phyloP scores from a whole-genome alignment of 2,888 invertebrate genomes.

The Chrysopilus asiliformis region DNA sequence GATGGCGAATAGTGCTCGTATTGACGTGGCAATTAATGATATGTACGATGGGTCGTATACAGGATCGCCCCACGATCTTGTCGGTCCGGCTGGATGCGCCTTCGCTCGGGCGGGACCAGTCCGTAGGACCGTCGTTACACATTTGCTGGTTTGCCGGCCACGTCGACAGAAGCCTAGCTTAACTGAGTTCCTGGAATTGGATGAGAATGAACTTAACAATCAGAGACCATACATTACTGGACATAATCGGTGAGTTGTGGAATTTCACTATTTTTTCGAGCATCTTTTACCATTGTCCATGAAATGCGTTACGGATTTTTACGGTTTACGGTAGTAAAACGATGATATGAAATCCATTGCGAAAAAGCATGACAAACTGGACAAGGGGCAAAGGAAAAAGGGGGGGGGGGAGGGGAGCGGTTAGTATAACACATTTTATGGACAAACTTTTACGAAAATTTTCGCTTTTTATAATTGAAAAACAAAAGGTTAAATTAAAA shows the following conservation, averaged over 20 bases:
- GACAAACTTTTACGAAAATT: no score
- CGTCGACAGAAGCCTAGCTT: slow-evolving; percentile 45
- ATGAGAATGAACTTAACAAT: slow-evolving; percentile 72
- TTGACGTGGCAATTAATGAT: slow-evolving; percentile 92
- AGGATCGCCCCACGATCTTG: slow-evolving; percentile 81
- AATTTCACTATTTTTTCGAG: slow-evolving; percentile 2
- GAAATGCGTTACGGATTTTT: no score
- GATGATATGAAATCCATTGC: no score
- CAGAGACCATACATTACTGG: slow-evolving; percentile 83
- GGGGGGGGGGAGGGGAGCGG: no score
- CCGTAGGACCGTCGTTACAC: slow-evolving; percentile 47
- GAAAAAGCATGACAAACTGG: no score
- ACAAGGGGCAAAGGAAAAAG: no score
- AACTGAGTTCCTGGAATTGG: slow-evolving; percentile 77
- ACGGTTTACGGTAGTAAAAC: no score
- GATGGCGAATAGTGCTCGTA: slow-evolving; percentile 54
- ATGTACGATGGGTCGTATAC: slow-evolving; percentile 90
- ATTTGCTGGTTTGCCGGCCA: slow-evolving; percentile 49
- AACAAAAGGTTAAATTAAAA: background rate
- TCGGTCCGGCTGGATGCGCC: slow-evolving; percentile 52
- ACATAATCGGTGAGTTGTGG: slow-evolving; percentile 54
- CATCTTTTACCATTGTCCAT: no score
- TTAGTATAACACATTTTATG: no score
- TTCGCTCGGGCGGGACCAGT: slow-evolving; percentile 55
- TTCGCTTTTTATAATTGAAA: no score